A percentile compares a stretch with the other conserved stretches of the same genome.
Evolutionary conservation across 2,888 invertebrate species (phyloP).

Genomic region (Petrolisthes manimaculis): DNA sequence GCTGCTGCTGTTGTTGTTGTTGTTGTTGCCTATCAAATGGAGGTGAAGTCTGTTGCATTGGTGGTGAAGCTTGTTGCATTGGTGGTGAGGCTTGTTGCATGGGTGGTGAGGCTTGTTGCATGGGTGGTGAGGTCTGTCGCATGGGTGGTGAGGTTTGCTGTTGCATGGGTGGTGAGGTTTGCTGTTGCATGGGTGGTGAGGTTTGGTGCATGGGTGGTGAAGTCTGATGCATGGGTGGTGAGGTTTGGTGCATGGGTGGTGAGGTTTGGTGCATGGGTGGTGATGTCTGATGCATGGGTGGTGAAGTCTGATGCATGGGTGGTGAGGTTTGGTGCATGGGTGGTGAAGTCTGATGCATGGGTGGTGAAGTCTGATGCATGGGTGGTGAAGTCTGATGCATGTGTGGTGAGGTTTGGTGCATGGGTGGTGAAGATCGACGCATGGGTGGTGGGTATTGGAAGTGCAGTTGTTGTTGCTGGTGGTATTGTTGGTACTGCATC

Average conservation of each 20-base stretch:
- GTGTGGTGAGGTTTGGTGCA: not conserved
- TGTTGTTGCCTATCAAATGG: not conserved
- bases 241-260: not conserved
- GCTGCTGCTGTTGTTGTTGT: slow-evolving; percentile 3
- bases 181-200: not conserved
- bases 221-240: not conserved
- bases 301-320: not conserved
- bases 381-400: not conserved
- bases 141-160: not conserved
- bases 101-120: not conserved
- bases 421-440: not conserved
- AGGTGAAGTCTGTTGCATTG: not conserved
- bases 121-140: not conserved
- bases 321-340: not conserved
- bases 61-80: not conserved
- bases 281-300: not conserved
- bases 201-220: not conserved
- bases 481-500: slow-evolving; percentile 18
- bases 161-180: not conserved
- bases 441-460: not conserved
- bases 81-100: not conserved
- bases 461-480: slow-evolving; percentile 16
- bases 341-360: not conserved
- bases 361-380: not conserved
- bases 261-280: not conserved